Conservation (phyloP, 2,113 vertebrate species). For the Hoplias malabaricus region DNA sequence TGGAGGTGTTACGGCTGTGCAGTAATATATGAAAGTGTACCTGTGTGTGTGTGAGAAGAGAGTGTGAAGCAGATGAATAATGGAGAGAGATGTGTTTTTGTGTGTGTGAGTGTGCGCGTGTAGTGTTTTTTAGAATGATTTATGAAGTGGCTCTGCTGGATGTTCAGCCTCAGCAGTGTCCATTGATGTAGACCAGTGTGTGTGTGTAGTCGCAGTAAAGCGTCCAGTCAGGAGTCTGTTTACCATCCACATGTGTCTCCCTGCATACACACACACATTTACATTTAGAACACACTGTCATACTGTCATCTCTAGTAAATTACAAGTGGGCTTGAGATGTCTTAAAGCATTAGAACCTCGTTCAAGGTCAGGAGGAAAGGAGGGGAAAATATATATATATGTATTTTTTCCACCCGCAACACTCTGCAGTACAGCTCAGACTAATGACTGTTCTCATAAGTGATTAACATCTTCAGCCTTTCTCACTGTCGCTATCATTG, state of each 20-base stretch:
- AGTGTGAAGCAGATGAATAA: conserved; percentile 25
- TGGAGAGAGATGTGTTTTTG: conserved; percentile 27
- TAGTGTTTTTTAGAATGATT: conserved; percentile 31
- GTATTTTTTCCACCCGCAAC: not conserved
- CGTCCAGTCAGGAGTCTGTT: not conserved
- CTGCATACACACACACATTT: not conserved
- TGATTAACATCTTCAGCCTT: not conserved
- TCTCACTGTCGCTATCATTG: too few species aligned
- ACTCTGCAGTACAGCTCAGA: not conserved
- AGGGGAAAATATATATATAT: too few species aligned
- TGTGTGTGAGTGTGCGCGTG: conserved; percentile 22
- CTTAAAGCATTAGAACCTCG: conserved; percentile 1
- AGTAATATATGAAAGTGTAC: not conserved
- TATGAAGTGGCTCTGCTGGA: conserved; percentile 20
- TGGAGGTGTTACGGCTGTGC: conserved; percentile 22
- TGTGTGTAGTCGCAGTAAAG: conserved; percentile 7
- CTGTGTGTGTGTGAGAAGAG: not conserved
- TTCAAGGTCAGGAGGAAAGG: not conserved
- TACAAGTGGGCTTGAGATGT: not conserved
- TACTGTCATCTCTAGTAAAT: not conserved
- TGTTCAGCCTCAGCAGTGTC: not conserved
- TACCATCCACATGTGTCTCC: not conserved
- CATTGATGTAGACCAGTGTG: not conserved
- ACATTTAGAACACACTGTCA: conserved; percentile 9
- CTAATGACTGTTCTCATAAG: not conserved